phyloP scores from a whole-genome alignment of 2,797 vertebrate species.

The Gambusia yucatana region DNA sequence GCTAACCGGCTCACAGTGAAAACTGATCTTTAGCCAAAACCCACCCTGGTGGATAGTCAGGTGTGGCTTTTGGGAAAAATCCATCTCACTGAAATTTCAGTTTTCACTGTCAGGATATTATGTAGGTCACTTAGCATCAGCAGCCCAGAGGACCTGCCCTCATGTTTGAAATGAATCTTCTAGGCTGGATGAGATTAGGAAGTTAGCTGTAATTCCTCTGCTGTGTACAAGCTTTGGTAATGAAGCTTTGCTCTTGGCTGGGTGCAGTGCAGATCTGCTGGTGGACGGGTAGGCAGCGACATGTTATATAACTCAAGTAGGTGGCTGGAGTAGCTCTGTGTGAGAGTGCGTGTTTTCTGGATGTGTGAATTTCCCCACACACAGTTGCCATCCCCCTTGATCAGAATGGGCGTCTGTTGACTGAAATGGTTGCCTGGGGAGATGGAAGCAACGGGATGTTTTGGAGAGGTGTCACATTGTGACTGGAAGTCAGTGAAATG shows the following conservation, averaged over 20 bases:
- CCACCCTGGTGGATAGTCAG: slow-evolving; percentile 42
- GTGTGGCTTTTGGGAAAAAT: slow-evolving; percentile 53
- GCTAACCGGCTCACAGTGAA: slow-evolving; percentile 48
- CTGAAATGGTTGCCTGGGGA: slow-evolving; percentile 46
- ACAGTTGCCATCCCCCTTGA: slow-evolving; percentile 46
- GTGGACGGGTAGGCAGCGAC: slow-evolving; percentile 74
- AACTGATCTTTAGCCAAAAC: slow-evolving; percentile 45
- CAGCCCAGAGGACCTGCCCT: slow-evolving; percentile 30
- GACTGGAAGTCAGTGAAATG: slow-evolving; percentile 34
- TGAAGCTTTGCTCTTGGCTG: slow-evolving; percentile 54
- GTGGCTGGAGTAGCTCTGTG: slow-evolving; percentile 72
- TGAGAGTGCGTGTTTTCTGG: slow-evolving; percentile 42
- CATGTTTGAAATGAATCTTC: slow-evolving; percentile 31
- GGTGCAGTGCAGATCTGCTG: slow-evolving; percentile 53
- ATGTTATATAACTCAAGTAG: slow-evolving; percentile 82
- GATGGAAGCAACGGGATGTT: slow-evolving; percentile 40
- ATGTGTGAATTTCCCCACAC: slow-evolving; percentile 57
- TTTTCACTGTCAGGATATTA: slow-evolving; percentile 31
- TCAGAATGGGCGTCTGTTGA: slow-evolving; percentile 59
- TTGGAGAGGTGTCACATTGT: slow-evolving; percentile 32
- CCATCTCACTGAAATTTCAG: slow-evolving; percentile 46
- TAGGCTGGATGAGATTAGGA: slow-evolving; percentile 23
- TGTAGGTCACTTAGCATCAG: slow-evolving; percentile 41
- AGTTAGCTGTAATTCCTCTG: slow-evolving; percentile 29
- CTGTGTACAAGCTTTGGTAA: slow-evolving; percentile 30